Conservation (phyloP, 2,888 invertebrate species). For the Diarsia dahlii region DNA sequence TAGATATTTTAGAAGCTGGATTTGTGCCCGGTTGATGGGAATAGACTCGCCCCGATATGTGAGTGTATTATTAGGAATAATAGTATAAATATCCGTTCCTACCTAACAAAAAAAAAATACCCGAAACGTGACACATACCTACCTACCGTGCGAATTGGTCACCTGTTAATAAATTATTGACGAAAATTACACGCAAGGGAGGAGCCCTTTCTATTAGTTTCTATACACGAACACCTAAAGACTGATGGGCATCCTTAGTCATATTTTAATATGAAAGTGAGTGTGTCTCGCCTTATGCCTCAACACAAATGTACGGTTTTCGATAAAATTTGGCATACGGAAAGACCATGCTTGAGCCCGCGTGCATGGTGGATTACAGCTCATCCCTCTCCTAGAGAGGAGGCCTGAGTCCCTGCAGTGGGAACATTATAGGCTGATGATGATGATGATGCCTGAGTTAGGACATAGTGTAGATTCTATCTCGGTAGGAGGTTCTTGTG, state of each 20-base stretch:
- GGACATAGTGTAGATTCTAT: neutral
- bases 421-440: no score
- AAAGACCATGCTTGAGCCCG: neutral
- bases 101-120: neutral
- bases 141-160: slow-evolving; percentile 52
- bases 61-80: no score
- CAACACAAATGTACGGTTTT: neutral
- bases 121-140: slow-evolving; percentile 33
- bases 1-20: no score
- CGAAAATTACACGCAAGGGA: slow-evolving; percentile 46
- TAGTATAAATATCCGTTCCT: neutral
- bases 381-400: no score
- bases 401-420: no score
- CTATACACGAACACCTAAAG: slow-evolving; percentile 28
- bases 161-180: slow-evolving; percentile 61
- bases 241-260: neutral
- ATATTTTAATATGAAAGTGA: neutral
- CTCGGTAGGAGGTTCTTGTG: neutral
- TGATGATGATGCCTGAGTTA: no score
- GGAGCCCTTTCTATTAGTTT: slow-evolving; percentile 11
- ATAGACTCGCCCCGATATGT: no score
- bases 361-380: no score
- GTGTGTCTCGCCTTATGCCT: neutral
- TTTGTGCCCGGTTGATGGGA: no score
- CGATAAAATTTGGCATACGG: neutral